Evolutionary conservation across 2,113 vertebrate species (phyloP), one percentile per base, ranked within the genome.

Genomic region (Syngnathus floridae): DNA sequence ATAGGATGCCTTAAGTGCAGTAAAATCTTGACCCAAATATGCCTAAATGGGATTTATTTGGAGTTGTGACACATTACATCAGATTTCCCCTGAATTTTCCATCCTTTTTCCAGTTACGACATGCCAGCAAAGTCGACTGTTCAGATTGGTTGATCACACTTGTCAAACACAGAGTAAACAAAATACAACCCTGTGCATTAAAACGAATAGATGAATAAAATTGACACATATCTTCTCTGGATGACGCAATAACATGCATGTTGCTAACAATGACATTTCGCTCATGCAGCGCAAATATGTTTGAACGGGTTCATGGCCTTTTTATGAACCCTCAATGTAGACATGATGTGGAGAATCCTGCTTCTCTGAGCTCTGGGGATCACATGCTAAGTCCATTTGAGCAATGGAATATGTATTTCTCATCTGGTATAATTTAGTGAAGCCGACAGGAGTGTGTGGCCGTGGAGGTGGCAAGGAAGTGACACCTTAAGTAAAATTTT

Each of bases 1-100:
- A 92, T 92, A 86, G 89, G 91, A 79, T 91, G 92, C 89, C 92
- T 94, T 90, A 3, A 31, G 26, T 11, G 90, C 85, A 93, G 93
- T 92, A 91, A 90, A 88, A 92, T 93, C 93, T 89, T 79, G 87
- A 90, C 90, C 90, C 87, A 87, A 92, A 88, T 83, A 90, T 78
- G 84, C 88, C 79, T 45, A 69, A 69, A 73, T 40, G 7, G 10
- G 17, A 19, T 17, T n/a, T n/a, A 38, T 40, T 59, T 38, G 36
- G 56, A 37, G 55, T 14, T 37, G 3, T 38, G 56, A 58, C 56
- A n/a, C 17, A 38, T 58, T 19, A 19, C 8, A 38, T 41, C 40
- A 11, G 35, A 38, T 58, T 16, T n/a, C 38, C 16, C 38, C 3
- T n/a, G 36, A 58, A 58, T 41, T 11, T 12, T 41, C 40, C 40